Conservation (phyloP, 2,888 invertebrate genomes). For the Apotomis turbidana region DNA sequence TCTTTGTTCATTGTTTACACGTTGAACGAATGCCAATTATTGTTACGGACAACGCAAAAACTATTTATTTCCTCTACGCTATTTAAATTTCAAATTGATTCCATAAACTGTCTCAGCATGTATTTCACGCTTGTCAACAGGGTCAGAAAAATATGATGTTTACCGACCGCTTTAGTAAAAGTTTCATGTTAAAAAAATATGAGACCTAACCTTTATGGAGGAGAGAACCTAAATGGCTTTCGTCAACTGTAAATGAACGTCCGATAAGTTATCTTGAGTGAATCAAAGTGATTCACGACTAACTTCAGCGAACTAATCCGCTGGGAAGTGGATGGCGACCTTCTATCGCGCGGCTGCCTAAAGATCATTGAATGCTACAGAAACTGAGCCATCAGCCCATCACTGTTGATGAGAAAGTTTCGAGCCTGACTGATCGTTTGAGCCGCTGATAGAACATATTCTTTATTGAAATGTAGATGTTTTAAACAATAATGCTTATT, state of each 20-base stretch:
- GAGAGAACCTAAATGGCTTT: too few species aligned
- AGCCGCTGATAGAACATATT: neutral
- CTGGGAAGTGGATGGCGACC: constrained; percentile 20
- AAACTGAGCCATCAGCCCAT: constrained; percentile 7
- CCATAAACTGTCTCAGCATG: neutral
- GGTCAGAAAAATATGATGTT: neutral
- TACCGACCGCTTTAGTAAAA: too few species aligned
- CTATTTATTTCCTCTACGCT: constrained; percentile 10
- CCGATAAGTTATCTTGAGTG: neutral
- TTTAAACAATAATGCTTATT: too few species aligned
- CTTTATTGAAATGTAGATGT: neutral
- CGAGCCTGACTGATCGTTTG: neutral
- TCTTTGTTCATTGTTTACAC: constrained; percentile 7
- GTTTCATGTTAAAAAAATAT: neutral
- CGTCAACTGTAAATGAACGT: neutral
- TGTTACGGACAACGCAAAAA: constrained; percentile 7
- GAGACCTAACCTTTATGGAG: neutral
- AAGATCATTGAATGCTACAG: constrained; percentile 16
- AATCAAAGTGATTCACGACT: constrained; percentile 14
- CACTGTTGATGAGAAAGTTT: constrained; percentile 25
- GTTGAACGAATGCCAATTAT: constrained; percentile 20
- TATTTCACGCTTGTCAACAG: constrained; percentile 15
- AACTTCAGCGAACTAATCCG: constrained; percentile 19
- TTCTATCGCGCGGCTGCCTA: constrained; percentile 4
- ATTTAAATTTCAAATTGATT: constrained; percentile 11